phyloP scores from a whole-genome alignment of 1,140 invertebrate genomes.

The Calosoma granatense region DNA sequence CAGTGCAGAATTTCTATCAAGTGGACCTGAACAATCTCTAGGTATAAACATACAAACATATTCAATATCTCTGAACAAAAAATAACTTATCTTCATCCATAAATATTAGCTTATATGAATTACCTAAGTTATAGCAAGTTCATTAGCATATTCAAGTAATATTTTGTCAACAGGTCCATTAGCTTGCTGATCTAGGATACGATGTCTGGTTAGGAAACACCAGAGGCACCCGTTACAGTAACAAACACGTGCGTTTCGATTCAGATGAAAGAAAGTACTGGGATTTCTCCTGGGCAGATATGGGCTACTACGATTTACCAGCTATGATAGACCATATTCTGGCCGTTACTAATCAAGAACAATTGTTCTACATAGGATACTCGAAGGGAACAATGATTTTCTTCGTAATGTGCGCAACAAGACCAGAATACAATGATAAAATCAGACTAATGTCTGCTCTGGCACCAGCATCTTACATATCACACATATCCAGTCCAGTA shows the following conservation, averaged over 20 bases:
- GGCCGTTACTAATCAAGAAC: conserved; percentile 35
- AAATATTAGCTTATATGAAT: too few species aligned
- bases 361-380: conserved; percentile 56
- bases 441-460: conserved; percentile 39
- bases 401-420: conserved; percentile 41
- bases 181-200: conserved; percentile 48
- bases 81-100: too few species aligned
- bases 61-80: too few species aligned
- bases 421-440: conserved; percentile 48
- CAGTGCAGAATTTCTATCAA: conserved; percentile 53
- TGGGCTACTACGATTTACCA: conserved; percentile 54
- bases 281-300: conserved; percentile 42
- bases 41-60: too few species aligned
- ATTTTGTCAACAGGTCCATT: too few species aligned
- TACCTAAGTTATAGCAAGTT: too few species aligned
- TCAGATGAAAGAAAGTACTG: conserved; percentile 43
- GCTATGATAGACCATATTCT: conserved; percentile 54
- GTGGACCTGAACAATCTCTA: conserved; percentile 47
- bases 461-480: conserved; percentile 42
- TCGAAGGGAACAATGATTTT: conserved; percentile 48
- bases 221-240: conserved; percentile 54
- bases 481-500: neutral
- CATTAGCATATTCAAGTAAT: too few species aligned
- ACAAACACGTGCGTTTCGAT: conserved; percentile 38
- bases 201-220: conserved; percentile 64